These are phyloP conservation scores for Lepus europaeus DNA, from an alignment of 2,113 vertebrate genomes.

Conservation along the genomic window DNA sequence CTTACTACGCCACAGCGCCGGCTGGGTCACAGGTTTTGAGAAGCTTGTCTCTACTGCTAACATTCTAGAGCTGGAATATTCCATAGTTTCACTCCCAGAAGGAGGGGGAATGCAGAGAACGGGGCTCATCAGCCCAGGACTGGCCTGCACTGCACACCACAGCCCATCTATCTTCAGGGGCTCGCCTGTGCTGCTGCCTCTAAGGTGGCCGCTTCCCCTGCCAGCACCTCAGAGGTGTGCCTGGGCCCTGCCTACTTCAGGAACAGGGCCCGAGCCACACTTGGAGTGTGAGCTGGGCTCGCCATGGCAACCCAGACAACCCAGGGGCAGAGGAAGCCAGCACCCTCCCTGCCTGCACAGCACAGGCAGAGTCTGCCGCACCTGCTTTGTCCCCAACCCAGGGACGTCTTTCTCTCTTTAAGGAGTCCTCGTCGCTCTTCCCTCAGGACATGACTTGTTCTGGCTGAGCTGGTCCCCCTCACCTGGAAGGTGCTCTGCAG, in stretches of 20 bases:
- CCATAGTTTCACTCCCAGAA: not conserved
- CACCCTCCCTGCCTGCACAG: not conserved
- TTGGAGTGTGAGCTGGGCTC: not conserved
- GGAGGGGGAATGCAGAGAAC: not conserved
- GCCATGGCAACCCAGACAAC: not conserved
- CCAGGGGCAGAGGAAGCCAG: not conserved
- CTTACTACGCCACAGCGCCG: too few species aligned
- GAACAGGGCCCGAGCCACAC: constrained; percentile 22
- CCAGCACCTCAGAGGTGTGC: not conserved
- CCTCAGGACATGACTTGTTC: constrained; percentile 5
- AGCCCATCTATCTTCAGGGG: not conserved
- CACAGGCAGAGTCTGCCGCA: not conserved
- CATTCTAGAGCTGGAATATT: not conserved
- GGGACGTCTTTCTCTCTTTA: constrained; percentile 4
- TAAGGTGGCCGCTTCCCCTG: not conserved
- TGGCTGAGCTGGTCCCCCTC: not conserved
- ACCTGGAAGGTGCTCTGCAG: not conserved
- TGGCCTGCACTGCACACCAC: not conserved
- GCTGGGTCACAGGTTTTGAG: not conserved
- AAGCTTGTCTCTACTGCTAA: constrained; percentile 31
- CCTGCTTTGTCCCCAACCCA: not conserved
- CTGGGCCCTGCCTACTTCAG: not conserved
- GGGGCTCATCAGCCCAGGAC: not conserved
- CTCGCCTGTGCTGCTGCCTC: not conserved
- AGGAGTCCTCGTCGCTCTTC: not conserved